phyloP scores from a whole-genome alignment of 2,888 invertebrate species.

The Chrysomela aeneicollis region DNA sequence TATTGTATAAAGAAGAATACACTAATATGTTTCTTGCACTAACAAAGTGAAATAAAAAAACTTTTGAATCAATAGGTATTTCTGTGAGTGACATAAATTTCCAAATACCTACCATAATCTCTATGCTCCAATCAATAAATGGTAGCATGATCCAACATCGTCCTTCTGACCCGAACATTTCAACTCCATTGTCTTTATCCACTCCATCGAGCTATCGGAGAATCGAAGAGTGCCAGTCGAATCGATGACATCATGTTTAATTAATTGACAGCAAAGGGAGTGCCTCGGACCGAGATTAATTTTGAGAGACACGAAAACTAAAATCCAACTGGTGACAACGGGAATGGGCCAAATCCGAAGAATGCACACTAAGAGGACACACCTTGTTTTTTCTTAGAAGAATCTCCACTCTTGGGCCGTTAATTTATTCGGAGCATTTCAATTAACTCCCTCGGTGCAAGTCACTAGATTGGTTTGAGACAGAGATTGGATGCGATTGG shows the following conservation, averaged over 20 bases:
- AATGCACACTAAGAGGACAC: conserved; percentile 32
- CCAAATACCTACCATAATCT: too few species aligned
- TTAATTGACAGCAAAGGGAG: conserved; percentile 16
- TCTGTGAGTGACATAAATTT: too few species aligned
- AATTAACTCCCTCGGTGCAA: conserved; percentile 27
- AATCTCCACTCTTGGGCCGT: conserved; percentile 26
- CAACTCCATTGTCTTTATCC: conserved; percentile 3
- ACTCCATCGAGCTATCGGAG: neutral
- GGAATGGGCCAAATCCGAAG: conserved; percentile 29
- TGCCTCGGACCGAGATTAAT: conserved; percentile 6
- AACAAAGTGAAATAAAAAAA: too few species aligned
- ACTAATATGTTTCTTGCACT: too few species aligned
- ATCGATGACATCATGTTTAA: conserved; percentile 10
- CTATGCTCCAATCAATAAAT: too few species aligned
- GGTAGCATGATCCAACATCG: neutral
- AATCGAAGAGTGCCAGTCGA: conserved; percentile 10
- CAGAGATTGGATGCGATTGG: neutral
- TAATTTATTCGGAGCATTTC: conserved; percentile 34
- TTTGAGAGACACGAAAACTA: conserved; percentile 9
- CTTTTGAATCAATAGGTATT: too few species aligned
- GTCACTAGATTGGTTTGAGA: conserved; percentile 23
- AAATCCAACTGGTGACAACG: conserved; percentile 31
- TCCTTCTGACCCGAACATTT: neutral
- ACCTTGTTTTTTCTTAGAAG: conserved; percentile 32
- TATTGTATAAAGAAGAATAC: too few species aligned